phyloP scores from a whole-genome alignment of 2,113 vertebrate genomes.

The crab-eating macaque (Macaca fascicularis) region DNA sequence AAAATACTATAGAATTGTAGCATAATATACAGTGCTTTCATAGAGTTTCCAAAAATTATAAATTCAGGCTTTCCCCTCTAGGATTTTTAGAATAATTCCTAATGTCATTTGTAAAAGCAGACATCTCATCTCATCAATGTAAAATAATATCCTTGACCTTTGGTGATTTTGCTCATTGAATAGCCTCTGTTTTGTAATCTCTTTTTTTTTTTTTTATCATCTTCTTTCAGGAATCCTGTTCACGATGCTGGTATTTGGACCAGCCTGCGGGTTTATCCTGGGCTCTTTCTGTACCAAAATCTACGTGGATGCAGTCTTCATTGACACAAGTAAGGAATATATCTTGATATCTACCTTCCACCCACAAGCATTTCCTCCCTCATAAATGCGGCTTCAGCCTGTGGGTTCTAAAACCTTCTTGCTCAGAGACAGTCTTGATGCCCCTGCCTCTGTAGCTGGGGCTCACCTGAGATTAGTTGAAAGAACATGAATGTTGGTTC shows the following conservation, averaged over 20 bases:
- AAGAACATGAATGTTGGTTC: rapidly evolving
- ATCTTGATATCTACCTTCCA: rapidly evolving
- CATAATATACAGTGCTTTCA: rapidly evolving
- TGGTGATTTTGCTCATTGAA: background rate
- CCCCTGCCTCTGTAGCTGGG: rapidly evolving
- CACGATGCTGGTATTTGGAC: constrained; percentile 98
- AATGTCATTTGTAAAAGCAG: background rate
- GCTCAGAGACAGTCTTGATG: rapidly evolving
- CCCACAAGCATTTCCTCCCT: rapidly evolving
- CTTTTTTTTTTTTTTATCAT: constrained; percentile 33
- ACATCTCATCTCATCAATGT: background rate
- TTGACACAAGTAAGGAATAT: constrained; percentile 92
- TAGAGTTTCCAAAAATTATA: background rate
- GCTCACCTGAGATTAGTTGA: too few relatives aligned
- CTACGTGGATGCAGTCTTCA: constrained; percentile 98
- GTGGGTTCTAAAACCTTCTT: background rate
- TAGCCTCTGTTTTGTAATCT: background rate
- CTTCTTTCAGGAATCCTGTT: constrained; percentile 95
- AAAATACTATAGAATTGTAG: background rate
- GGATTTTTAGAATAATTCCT: background rate
- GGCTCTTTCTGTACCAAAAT: constrained; percentile 99
- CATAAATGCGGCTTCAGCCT: background rate
- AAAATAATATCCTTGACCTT: background rate
- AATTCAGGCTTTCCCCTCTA: background rate
- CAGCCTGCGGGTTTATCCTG: constrained; percentile 98